Evolutionary conservation across 2,888 invertebrate genomes (phyloP), one percentile per base, ranked within the genome.

Genomic region (Stenodera caucasica): DNA sequence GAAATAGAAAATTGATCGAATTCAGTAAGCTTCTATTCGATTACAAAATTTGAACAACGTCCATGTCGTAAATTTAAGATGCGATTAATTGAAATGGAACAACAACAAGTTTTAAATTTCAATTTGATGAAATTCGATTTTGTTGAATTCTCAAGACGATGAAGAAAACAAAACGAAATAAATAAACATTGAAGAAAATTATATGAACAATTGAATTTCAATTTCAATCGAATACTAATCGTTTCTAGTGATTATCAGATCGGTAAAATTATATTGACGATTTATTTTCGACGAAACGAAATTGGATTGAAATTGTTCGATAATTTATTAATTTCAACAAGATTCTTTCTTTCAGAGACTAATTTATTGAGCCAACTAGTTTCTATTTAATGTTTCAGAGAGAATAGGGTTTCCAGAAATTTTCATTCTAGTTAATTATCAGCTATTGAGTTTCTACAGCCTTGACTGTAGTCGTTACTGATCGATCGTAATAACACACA

Each of bases 41-140:
- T 45, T 45, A 21, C 21, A 45, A 45, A 23, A 30, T 30, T 30
- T 9, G 7, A 40, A 14, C 6, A 40, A 14, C 7, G 8, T 18
- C 6, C 5, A 26, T 11, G 11, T 56, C 11, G 57, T 56, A n/a
- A 53, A 60, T 37, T 53, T 53, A 9, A 51, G 33, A 32, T 1
- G 6, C 45, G 45, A 21, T 23, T 45, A 45, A 45, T 45, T 45
- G 23, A 23, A 45, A 23, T 23, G 21, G 21, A 45, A 45, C 21
- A 45, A 45, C 21, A 45, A 45, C 45, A 45, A 45, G 45, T 23
- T 45, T 23, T n/a, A 45, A 45, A 45, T 45, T 45, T 12, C 45
- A 45, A 45, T 45, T 45, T 45, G 23, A 45, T 45, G 45, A 23
- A 45, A 45, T 45, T 23, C 23, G 23, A 37, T 18, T 40, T 18